Evolutionary conservation across 2,797 vertebrate genomes (phyloP).

Genomic region (Myiotriccus ornatus): DNA sequence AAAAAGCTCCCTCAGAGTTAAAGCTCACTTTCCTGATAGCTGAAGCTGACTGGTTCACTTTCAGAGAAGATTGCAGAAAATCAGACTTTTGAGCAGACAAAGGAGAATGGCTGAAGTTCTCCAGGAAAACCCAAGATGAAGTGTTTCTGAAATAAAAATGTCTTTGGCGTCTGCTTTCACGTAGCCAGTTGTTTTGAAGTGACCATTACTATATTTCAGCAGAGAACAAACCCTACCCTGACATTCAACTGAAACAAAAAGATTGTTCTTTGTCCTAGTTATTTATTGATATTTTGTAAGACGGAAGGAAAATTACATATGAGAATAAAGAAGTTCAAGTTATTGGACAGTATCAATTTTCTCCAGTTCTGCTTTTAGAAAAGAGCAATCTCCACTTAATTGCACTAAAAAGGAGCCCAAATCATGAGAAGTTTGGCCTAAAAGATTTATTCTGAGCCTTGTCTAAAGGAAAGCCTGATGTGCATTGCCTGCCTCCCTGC

Average conservation of each 20-base stretch:
- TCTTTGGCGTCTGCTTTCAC: neutral
- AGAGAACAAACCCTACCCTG: neutral
- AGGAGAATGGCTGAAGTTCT: neutral
- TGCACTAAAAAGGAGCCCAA: neutral
- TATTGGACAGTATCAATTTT: neutral
- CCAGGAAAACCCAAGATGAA: neutral
- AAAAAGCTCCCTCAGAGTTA: neutral
- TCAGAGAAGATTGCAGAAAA: neutral
- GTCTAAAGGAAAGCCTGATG: neutral
- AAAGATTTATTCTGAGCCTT: neutral
- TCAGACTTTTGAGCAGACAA: neutral
- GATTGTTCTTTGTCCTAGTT: neutral
- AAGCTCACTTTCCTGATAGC: neutral
- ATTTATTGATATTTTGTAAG: neutral
- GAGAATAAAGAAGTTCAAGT: neutral
- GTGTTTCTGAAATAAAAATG: neutral
- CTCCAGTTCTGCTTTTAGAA: neutral
- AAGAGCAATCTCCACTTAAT: neutral
- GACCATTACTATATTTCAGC: neutral
- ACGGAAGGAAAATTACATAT: neutral
- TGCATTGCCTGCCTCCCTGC: rapidly evolving
- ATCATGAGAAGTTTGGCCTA: neutral
- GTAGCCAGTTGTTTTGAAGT: neutral
- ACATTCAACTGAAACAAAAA: neutral
- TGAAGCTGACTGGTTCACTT: neutral